These are phyloP conservation scores for Argynnis bischoffii DNA, from an alignment of 2,888 invertebrate species.

Conservation along the genomic window DNA sequence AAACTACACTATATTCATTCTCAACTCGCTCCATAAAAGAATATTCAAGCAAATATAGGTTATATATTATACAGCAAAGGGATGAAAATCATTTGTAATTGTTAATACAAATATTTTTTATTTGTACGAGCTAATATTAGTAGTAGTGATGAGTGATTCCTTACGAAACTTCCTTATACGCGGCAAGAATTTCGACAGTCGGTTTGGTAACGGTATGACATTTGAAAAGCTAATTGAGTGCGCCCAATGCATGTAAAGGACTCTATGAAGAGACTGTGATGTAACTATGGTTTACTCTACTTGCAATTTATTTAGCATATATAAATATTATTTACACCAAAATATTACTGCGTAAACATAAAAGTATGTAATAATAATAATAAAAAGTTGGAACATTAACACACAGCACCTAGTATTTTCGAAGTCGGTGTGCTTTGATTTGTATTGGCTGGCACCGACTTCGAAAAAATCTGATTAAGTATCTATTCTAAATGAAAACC, in stretches of 20 bases:
- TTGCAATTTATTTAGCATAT: not conserved
- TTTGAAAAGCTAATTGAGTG: constrained; percentile 51
- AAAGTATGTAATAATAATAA: no score
- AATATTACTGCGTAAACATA: no score
- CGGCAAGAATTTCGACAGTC: constrained; percentile 42
- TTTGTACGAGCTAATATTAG: constrained; percentile 22
- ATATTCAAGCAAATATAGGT: not conserved
- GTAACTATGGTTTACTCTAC: constrained; percentile 3
- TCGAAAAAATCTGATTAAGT: no score
- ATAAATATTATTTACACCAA: no score
- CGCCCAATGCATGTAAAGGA: constrained; percentile 22
- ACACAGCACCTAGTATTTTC: no score
- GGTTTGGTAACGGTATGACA: constrained; percentile 44
- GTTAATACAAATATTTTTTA: not conserved
- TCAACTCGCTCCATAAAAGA: not conserved
- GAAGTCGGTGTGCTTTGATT: no score
- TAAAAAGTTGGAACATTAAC: no score
- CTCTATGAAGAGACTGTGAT: constrained; percentile 1
- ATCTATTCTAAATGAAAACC: no score
- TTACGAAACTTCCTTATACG: constrained; percentile 47
- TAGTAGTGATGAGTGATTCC: constrained; percentile 30
- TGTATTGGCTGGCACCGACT: no score
- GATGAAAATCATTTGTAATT: not conserved
- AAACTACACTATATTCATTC: not conserved
- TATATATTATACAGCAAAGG: not conserved